A percentile compares a stretch with the other conserved stretches of the same genome.
Conservation (phyloP, 2,113 vertebrate genomes). For the Campylomormyrus tamandua region DNA sequence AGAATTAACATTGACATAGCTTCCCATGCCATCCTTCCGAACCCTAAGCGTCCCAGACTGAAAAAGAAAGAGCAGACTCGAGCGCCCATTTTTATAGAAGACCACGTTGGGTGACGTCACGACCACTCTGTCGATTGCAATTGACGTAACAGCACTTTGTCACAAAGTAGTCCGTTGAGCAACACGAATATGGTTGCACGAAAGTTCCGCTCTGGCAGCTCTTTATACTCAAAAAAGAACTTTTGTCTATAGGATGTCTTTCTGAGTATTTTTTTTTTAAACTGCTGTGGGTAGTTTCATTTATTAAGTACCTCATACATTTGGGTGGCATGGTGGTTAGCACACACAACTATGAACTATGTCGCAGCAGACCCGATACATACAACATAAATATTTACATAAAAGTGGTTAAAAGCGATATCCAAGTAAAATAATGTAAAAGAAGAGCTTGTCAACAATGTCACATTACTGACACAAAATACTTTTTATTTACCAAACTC, state of each 20-base stretch:
- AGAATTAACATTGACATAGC: not conserved
- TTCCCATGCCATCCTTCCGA: not conserved
- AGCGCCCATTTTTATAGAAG: not conserved
- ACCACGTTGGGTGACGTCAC: not conserved
- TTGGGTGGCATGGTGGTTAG: not conserved
- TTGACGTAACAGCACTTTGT: not conserved
- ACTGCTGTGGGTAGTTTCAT: not conserved
- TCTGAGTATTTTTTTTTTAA: not conserved
- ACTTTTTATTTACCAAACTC: conserved; percentile 41
- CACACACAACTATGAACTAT: not conserved
- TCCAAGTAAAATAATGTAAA: not conserved
- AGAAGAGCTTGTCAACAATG: not conserved
- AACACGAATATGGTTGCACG: not conserved
- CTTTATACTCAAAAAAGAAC: not conserved
- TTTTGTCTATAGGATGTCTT: not conserved
- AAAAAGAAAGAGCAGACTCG: not conserved
- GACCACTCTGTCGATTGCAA: not conserved
- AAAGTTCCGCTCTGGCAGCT: not conserved
- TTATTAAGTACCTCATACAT: not conserved
- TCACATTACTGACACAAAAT: conserved; percentile 34
- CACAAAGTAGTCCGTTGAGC: not conserved
- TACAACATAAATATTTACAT: not conserved
- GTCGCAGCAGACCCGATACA: not conserved
- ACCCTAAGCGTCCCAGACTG: not conserved
- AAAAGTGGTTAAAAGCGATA: not conserved